Conservation (phyloP, 2,113 vertebrate species). For the Brachypodius melanocephalos region DNA sequence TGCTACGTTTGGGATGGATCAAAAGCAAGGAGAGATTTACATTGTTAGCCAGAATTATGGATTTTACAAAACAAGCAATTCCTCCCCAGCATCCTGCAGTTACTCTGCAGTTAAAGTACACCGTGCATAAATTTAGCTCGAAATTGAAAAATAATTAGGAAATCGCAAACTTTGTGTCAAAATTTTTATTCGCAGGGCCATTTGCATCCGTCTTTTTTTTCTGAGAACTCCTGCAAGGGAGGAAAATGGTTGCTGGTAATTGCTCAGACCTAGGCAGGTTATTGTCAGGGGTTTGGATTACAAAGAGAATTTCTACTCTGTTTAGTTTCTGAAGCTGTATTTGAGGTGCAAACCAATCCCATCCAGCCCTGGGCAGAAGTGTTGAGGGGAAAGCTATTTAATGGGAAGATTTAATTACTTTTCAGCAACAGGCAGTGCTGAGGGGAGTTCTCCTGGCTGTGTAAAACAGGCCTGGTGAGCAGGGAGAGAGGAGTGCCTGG, state of each 20-base stretch:
- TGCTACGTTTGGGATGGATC: rapidly evolving
- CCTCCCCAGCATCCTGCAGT: not conserved
- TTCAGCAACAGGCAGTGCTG: not conserved
- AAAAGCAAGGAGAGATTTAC: not conserved
- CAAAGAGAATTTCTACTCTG: not conserved
- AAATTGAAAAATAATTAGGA: not conserved
- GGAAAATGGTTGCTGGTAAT: not conserved
- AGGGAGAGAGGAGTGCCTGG: not conserved
- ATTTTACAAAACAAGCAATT: not conserved
- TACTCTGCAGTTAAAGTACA: not conserved
- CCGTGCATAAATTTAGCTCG: not conserved
- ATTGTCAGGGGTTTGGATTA: not conserved
- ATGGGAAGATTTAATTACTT: not conserved
- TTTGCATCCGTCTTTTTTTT: not conserved
- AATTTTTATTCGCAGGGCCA: not conserved
- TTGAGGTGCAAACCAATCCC: not conserved
- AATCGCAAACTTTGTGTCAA: not conserved
- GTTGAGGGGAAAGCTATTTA: not conserved
- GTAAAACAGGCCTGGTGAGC: not conserved
- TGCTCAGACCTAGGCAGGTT: not conserved
- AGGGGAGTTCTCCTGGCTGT: not conserved
- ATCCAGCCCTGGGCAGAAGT: not conserved
- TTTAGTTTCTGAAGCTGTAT: not conserved
- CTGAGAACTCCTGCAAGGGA: not conserved
- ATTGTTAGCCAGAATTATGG: not conserved